Evolutionary conservation across 2,888 invertebrate species (phyloP).

Genomic region (Idaea biselata): DNA sequence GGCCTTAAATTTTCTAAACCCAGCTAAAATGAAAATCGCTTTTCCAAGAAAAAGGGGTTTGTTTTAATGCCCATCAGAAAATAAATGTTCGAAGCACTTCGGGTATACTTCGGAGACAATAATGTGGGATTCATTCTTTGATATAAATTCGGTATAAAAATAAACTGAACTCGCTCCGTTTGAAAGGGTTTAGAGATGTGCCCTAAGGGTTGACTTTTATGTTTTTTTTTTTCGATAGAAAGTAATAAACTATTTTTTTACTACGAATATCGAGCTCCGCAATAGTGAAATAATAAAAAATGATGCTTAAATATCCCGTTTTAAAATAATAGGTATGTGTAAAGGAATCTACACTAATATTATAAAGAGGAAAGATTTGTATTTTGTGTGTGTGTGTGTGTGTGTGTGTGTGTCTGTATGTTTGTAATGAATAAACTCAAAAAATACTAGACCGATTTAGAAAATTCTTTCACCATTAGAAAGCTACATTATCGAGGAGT

Average conservation of each 20-base stretch:
- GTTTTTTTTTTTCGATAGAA: slow-evolving; percentile 8
- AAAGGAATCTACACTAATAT: no score
- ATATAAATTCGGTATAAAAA: slow-evolving; percentile 80
- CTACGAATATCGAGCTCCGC: neutral
- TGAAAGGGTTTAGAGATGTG: slow-evolving; percentile 45
- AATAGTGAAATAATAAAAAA: no score
- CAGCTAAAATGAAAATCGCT: slow-evolving; percentile 78
- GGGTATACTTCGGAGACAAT: slow-evolving; percentile 60
- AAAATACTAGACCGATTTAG: no score
- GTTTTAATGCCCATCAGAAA: slow-evolving; percentile 79
- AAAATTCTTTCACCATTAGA: no score
- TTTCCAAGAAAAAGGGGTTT: slow-evolving; percentile 76
- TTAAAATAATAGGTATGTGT: no score
- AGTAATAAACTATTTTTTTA: neutral
- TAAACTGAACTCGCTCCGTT: slow-evolving; percentile 41
- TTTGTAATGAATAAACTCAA: no score
- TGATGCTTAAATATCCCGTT: no score
- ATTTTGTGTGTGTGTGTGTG: no score
- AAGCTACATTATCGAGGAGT: no score
- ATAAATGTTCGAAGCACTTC: slow-evolving; percentile 56
- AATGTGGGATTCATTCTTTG: slow-evolving; percentile 76
- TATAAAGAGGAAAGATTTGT: no score
- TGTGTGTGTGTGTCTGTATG: no score
- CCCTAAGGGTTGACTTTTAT: slow-evolving; percentile 13
- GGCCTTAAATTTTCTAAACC: slow-evolving; percentile 77